Base-by-base conservation (phyloP, 2,113 vertebrate species). In the Salvelinus alpinus region DNA sequence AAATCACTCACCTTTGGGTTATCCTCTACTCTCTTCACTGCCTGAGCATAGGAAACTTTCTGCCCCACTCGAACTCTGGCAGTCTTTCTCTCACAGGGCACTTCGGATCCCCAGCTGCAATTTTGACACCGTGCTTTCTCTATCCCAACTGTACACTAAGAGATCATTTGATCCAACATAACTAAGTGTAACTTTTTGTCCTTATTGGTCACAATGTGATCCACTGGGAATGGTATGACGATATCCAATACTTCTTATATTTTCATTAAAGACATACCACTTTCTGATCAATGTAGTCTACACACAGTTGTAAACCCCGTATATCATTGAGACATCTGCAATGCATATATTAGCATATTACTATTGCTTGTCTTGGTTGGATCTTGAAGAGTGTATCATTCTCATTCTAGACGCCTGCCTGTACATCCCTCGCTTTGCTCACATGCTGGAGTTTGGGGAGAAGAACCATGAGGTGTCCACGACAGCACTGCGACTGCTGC, bases 391-490 rank as follows among this genome's bases (percentile, higher is more conserved):
- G 51, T 57, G 16, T 57, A 47, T 14, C 16, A 73, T 38, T 66
- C 31, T 73, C 47, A 73, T 73, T 72, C 1, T 92, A 99, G 97
- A 99, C 80, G 97, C 98, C 0, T 99, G 97, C 79, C 91, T 99
- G 12, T 99, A 99, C 76, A 99, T 99, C 51, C 97, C 97, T 0
- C 96, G 97, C 2, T 99, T 99, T n/a, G 94, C 97, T 1, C 97
- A 99, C 88, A 90, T 99, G 94, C 91, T 99, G 85, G 97, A 99
- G 77, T 99, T 99, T 0, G 97, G 96, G 0, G 96, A 98, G 73
- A 99, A 98, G 94, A 99, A 95, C 89, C 97, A 96, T 0, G 97
- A 99, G n/a, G 97, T 99, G 27, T 96, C 97, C 78, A 99, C 99
- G 97, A 99, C 97, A 0, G 97, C 98, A 0, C 84, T 99, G 81